These are phyloP conservation scores for Calliopum simillimum DNA, from an alignment of 2,888 invertebrate genomes.

Conservation along the genomic window DNA sequence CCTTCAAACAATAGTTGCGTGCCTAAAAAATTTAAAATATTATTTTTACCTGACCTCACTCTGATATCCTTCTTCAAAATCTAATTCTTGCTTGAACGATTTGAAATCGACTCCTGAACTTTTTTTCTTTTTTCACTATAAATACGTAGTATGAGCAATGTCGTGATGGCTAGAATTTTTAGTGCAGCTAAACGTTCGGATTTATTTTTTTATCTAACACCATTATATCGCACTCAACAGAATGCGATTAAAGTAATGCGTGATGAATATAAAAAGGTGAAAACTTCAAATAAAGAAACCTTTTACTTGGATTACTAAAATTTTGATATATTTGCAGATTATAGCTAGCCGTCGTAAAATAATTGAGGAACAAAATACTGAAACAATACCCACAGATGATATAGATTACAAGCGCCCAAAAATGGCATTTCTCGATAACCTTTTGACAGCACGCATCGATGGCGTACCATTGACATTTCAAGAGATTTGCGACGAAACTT, in stretches of 20 bases:
- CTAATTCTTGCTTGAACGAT: too few species aligned
- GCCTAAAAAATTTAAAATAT: too few species aligned
- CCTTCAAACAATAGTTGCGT: too few species aligned
- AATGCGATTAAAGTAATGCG: conserved; percentile 54
- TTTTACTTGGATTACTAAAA: neutral
- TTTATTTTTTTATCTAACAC: conserved; percentile 59
- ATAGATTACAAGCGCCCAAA: conserved; percentile 47
- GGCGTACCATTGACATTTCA: conserved; percentile 50
- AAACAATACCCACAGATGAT: conserved; percentile 23
- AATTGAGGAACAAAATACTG: neutral
- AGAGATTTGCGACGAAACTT: conserved; percentile 58
- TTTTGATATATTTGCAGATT: neutral
- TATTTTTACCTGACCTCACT: too few species aligned
- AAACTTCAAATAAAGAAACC: neutral
- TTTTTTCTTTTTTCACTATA: too few species aligned
- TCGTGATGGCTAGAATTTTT: conserved; percentile 47
- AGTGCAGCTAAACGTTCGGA: conserved; percentile 49
- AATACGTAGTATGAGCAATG: conserved; percentile 48
- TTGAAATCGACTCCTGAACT: too few species aligned
- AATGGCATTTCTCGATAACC: conserved; percentile 58
- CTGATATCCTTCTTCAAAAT: too few species aligned
- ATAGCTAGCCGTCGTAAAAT: conserved; percentile 7
- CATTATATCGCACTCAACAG: conserved; percentile 68
- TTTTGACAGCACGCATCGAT: conserved; percentile 55
- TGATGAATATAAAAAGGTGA: conserved; percentile 43